Evolutionary conservation across 35 echinoderm and acorn worm species (phyloP), one percentile per base, ranked within the genome.

Genomic region (Heliocidaris tuberculata): DNA sequence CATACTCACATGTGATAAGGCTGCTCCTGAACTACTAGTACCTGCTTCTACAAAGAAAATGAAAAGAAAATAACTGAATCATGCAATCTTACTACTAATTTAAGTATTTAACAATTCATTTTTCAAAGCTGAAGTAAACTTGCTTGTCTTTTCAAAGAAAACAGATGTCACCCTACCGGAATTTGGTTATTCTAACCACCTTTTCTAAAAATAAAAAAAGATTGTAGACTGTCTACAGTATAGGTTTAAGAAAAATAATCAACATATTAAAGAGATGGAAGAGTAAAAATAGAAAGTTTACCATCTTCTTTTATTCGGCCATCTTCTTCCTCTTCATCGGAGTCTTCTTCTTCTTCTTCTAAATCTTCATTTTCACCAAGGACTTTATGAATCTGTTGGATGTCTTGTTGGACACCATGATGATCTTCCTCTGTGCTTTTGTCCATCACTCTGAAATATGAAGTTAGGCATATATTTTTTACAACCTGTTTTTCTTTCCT

Each of bases 341-440:
- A 92, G 4, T 13, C 31, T 30, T 92, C 90, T 30, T 92, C 90
- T 12, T 92, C 90, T 47, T 92, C 90, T n/a, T 92, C 90, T 4
- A 29, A 9, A 29, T 56, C 49, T 30, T 50, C 12, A 54, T 48
- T 48, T 30, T 92, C 90, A 50, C 90, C 90, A 21, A 92, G 90
- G 10, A 92, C 90, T 48, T 56, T 56, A 48, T 92, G 90, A 27
- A 92, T 92, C 27, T 92, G 90, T 56, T 50, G 90, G 90, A 92
- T 92, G 47, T 92, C 90, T 30, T 92, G 90, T 27, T 92, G 90
- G n/a, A 92, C 47, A 13, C 49, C 90, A 30, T 47, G 49, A 52
- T 56, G 90, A 48, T 92, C 90, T 54, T 56, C 49, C 48, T 92
- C 90, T 13, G n/a, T 92, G 90, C n/a, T 19, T 2, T 50, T 13